A percentile compares a stretch with the other conserved stretches of the same genome.
Conservation (phyloP, 2,797 vertebrate genomes). For the Glossophaga mutica region DNA sequence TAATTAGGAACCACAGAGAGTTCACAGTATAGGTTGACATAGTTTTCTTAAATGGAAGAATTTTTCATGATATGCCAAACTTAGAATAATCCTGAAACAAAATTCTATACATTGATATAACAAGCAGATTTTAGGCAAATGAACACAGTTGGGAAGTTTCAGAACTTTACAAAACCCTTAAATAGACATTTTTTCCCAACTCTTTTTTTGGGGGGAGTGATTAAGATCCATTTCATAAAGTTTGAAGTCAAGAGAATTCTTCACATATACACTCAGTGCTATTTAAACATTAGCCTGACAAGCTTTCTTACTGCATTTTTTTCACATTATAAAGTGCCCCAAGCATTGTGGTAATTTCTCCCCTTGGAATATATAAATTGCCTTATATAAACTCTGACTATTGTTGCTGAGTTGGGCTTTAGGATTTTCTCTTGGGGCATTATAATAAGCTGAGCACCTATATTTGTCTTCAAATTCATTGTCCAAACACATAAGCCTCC, state of each 20-base stretch:
- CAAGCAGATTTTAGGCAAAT: conserved; percentile 10
- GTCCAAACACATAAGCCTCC: neutral
- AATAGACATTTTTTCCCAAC: neutral
- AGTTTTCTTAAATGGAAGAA: neutral
- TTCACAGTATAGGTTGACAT: neutral
- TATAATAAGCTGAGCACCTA: conserved; percentile 26
- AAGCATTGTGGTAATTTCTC: conserved; percentile 45
- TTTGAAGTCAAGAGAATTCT: neutral
- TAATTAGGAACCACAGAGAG: neutral
- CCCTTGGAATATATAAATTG: conserved; percentile 32
- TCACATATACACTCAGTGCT: neutral
- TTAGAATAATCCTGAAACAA: neutral
- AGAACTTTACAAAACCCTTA: conserved; percentile 32
- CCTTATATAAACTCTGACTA: conserved; percentile 20
- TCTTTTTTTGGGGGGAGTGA: neutral
- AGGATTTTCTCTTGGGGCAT: conserved; percentile 50
- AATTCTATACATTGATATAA: neutral
- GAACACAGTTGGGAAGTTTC: neutral
- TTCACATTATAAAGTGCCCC: conserved; percentile 47
- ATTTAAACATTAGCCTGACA: conserved; percentile 42
- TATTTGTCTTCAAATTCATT: conserved; percentile 58
- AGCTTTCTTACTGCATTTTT: conserved; percentile 41
- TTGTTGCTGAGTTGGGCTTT: conserved; percentile 38
- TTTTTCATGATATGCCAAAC: neutral
- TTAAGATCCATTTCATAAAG: conserved; percentile 28